Evolutionary conservation across 2,888 invertebrate genomes (phyloP).

Genomic region (Drosophila crucigera): DNA sequence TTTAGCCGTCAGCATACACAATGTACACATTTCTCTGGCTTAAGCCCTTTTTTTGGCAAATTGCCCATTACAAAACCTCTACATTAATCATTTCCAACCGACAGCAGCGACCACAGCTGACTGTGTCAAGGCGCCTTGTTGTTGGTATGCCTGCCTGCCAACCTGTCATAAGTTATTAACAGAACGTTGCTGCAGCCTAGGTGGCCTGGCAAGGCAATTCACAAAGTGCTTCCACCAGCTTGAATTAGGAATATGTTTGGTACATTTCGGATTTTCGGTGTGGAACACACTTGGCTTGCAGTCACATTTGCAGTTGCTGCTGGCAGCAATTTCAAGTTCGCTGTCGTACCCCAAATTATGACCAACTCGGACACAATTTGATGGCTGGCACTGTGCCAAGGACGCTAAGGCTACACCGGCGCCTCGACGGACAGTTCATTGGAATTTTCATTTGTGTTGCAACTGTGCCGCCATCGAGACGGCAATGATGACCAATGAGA

Average conservation of each 20-base stretch:
- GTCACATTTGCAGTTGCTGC: conserved; percentile 32
- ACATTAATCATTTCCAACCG: conserved; percentile 72
- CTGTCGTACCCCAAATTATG: conserved; percentile 65
- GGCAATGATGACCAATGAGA: conserved; percentile 44
- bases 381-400: conserved; percentile 74
- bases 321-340: conserved; percentile 58
- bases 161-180: conserved; percentile 78
- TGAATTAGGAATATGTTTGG: neutral
- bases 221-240: conserved; percentile 51
- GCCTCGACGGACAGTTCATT: conserved; percentile 70
- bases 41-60: conserved; percentile 67
- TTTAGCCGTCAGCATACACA: conserved; percentile 22
- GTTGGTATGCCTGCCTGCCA: conserved; percentile 12
- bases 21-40: conserved; percentile 17
- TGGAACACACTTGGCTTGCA: neutral
- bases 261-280: neutral
- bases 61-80: conserved; percentile 61
- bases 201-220: conserved; percentile 56
- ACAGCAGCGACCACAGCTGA: conserved; percentile 38
- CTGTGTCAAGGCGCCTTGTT: conserved; percentile 35
- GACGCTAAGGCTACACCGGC: conserved; percentile 54
- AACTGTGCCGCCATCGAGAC: conserved; percentile 76
- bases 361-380: conserved; percentile 68
- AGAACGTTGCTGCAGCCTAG: conserved; percentile 53
- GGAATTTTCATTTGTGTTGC: conserved; percentile 79